Conservation (phyloP, 1,140 invertebrate genomes). For the Araneus ventricosus region DNA sequence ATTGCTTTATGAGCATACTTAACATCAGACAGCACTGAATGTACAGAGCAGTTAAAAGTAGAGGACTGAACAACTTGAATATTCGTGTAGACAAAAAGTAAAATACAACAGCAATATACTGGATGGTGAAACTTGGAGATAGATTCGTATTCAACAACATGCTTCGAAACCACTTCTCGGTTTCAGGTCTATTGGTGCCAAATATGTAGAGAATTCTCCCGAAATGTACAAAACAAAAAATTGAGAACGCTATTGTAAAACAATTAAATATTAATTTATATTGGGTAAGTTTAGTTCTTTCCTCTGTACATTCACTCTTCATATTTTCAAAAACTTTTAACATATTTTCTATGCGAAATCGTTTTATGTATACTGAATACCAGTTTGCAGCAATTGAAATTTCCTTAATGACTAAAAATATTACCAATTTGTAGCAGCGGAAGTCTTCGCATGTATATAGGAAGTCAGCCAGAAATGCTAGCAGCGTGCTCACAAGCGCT, state of each 20-base stretch:
- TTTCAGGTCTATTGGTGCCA: not conserved
- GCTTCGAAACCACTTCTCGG: not conserved
- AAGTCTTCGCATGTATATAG: no score
- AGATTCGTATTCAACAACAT: not conserved
- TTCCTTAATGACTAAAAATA: no score
- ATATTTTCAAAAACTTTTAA: no score
- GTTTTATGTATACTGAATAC: no score
- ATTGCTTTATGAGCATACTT: not conserved
- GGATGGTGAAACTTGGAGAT: not conserved
- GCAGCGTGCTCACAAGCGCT: no score
- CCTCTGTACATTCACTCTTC: no score
- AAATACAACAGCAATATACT: not conserved
- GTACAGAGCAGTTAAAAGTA: slow-evolving; percentile 3
- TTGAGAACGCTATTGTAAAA: not conserved
- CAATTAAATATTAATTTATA: not conserved
- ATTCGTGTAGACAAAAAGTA: not conserved
- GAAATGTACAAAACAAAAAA: not conserved
- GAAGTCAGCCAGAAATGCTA: no score
- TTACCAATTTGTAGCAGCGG: no score
- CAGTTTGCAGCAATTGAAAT: no score
- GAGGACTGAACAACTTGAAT: not conserved
- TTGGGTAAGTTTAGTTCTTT: no score
- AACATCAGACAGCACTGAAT: not conserved
- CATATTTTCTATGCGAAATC: no score
- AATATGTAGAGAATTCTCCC: not conserved